These are phyloP conservation scores for Phylloscopus trochiloides DNA, from an alignment of 2,113 vertebrate species.

Conservation along the genomic window DNA sequence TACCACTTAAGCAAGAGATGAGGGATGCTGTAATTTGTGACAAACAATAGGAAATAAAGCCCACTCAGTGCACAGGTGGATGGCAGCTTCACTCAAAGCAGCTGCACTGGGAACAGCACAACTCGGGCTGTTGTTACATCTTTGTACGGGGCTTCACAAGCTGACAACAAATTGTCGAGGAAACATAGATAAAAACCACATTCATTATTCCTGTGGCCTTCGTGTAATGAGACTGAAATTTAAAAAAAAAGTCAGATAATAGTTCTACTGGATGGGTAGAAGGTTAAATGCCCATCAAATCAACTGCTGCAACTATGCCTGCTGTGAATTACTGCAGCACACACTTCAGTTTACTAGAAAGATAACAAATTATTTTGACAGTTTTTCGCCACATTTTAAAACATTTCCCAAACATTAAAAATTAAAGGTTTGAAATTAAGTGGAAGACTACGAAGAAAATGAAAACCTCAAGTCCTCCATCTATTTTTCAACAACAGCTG, in stretches of 20 bases:
- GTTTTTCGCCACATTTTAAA: not conserved
- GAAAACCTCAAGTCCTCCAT: not conserved
- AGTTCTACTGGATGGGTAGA: not conserved
- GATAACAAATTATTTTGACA: not conserved
- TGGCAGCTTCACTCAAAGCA: not conserved
- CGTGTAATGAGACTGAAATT: not conserved
- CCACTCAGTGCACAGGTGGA: not conserved
- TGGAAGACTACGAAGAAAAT: not conserved
- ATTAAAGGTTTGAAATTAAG: not conserved
- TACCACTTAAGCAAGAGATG: not conserved
- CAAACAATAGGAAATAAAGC: not conserved
- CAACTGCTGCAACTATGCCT: not conserved
- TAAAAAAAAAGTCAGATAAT: not conserved
- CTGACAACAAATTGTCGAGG: not conserved
- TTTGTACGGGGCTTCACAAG: not conserved
- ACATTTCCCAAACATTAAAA: not conserved
- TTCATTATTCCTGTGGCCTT: not conserved
- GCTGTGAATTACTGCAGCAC: not conserved
- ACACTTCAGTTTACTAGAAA: not conserved
- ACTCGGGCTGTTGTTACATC: not conserved
- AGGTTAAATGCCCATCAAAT: not conserved
- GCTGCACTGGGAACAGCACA: not conserved
- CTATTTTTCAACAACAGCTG: not conserved
- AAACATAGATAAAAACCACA: not conserved
- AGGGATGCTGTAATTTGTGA: not conserved